Evolutionary conservation across 2,113 vertebrate species (phyloP).

Genomic region (Coracopsis vasa): DNA sequence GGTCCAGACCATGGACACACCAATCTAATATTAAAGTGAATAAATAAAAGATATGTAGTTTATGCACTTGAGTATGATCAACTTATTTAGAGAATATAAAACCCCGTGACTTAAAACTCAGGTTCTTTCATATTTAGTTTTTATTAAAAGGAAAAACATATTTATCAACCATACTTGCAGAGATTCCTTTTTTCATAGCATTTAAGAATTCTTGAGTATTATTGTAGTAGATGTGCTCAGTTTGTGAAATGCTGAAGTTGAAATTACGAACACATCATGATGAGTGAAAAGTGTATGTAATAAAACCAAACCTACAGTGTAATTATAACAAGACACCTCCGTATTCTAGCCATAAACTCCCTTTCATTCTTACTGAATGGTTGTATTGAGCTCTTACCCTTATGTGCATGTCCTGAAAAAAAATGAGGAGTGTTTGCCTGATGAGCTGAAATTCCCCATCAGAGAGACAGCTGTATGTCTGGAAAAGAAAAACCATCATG

Average conservation of each 20-base stretch:
- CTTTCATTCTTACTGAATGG: background rate
- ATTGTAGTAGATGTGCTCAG: background rate
- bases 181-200: background rate
- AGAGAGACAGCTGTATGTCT: constrained; percentile 83
- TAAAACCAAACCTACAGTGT: background rate
- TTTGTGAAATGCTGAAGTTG: background rate
- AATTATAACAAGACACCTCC: background rate
- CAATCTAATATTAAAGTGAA: background rate
- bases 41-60: background rate
- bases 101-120: background rate
- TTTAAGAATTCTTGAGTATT: background rate
- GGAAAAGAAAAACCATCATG: background rate
- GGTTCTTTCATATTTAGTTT: background rate
- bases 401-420: constrained; percentile 99
- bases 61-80: background rate
- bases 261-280: background rate
- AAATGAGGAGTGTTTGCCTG: constrained; percentile 92
- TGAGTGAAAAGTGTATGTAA: background rate
- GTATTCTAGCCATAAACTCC: background rate
- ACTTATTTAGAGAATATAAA: background rate
- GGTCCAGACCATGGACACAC: background rate
- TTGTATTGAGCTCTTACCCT: constrained; percentile 78
- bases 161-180: background rate
- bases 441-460: constrained; percentile 94
- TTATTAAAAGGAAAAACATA: background rate